phyloP scores from a whole-genome alignment of 2,888 invertebrate genomes.

The Drosophila neotestacea region DNA sequence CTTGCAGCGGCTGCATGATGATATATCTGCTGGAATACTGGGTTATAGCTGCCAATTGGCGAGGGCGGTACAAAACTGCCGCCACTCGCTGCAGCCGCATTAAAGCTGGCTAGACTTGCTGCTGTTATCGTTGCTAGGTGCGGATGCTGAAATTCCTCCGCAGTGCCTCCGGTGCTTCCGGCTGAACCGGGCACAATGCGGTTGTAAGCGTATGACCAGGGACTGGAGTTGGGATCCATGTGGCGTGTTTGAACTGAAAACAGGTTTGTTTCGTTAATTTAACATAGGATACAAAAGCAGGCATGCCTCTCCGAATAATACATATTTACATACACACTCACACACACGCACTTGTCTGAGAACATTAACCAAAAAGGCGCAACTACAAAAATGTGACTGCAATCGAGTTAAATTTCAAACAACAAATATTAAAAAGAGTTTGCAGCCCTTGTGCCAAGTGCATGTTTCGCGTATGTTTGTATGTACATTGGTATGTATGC shows the following conservation, averaged over 20 bases:
- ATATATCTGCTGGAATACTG: slow-evolving; percentile 93
- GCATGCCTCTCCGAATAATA: slow-evolving; percentile 2
- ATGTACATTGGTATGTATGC: slow-evolving; percentile 29
- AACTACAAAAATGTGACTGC: slow-evolving; percentile 18
- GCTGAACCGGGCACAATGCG: slow-evolving; percentile 90
- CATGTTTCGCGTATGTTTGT: slow-evolving; percentile 44
- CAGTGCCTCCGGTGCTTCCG: slow-evolving; percentile 87
- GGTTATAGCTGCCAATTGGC: slow-evolving; percentile 91
- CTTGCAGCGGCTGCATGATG: slow-evolving; percentile 89
- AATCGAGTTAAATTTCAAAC: slow-evolving; percentile 2
- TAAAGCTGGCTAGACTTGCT: slow-evolving; percentile 88
- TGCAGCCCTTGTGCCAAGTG: slow-evolving; percentile 56
- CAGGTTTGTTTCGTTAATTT: slow-evolving; percentile 33
- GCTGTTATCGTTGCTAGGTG: slow-evolving; percentile 87
- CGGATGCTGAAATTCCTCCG: slow-evolving; percentile 90
- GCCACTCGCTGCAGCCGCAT: slow-evolving; percentile 83
- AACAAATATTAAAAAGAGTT: slow-evolving; percentile 12
- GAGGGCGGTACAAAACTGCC: slow-evolving; percentile 89
- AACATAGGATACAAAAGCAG: not conserved
- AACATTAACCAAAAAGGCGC: slow-evolving; percentile 16
- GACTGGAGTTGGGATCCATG: slow-evolving; percentile 94
- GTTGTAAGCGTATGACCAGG: slow-evolving; percentile 95
- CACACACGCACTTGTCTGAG: slow-evolving; percentile 4
- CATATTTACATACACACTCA: slow-evolving; percentile 9
- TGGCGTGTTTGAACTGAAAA: slow-evolving; percentile 54